These are phyloP conservation scores for Pseudonaja textilis DNA, from an alignment of 2,113 vertebrate species.

Conservation along the genomic window DNA sequence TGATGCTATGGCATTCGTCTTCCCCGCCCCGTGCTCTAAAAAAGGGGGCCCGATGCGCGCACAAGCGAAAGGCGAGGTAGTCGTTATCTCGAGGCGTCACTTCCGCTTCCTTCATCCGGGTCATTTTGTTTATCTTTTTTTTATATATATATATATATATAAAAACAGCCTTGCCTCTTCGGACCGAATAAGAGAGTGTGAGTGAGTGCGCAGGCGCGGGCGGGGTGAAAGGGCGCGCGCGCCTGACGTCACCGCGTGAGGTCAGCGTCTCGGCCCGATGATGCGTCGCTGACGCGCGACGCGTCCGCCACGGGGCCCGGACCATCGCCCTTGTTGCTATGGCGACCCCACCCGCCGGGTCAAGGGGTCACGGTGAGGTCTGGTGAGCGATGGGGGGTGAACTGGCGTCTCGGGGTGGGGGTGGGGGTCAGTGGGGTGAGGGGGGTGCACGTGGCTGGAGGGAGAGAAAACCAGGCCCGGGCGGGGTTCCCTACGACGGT, in stretches of 20 bases:
- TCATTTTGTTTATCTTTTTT: neutral
- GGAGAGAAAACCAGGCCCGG: neutral
- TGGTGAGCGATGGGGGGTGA: constrained; percentile 11
- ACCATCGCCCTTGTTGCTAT: constrained; percentile 31
- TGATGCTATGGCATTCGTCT: no score
- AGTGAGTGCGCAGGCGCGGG: no score
- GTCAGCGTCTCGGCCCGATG: constrained; percentile 24
- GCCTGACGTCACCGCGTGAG: constrained; percentile 12
- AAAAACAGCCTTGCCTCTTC: neutral
- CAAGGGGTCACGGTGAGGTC: constrained; percentile 9
- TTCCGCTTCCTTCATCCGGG: neutral
- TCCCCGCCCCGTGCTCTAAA: no score
- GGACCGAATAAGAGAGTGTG: no score
- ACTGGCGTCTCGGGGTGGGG: neutral
- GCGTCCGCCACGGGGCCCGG: neutral
- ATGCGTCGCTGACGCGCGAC: constrained; percentile 35
- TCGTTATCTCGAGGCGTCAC: neutral
- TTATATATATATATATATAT: no score
- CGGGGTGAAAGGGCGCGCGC: no score
- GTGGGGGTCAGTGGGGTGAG: no score
- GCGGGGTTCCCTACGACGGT: neutral
- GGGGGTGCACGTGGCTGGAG: neutral
- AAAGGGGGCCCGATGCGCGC: neutral
- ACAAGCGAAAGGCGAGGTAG: neutral
- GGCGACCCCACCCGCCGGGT: constrained; percentile 21